Evolutionary conservation across 2,797 vertebrate species (phyloP).

Genomic region (Microtus obscurus): DNA sequence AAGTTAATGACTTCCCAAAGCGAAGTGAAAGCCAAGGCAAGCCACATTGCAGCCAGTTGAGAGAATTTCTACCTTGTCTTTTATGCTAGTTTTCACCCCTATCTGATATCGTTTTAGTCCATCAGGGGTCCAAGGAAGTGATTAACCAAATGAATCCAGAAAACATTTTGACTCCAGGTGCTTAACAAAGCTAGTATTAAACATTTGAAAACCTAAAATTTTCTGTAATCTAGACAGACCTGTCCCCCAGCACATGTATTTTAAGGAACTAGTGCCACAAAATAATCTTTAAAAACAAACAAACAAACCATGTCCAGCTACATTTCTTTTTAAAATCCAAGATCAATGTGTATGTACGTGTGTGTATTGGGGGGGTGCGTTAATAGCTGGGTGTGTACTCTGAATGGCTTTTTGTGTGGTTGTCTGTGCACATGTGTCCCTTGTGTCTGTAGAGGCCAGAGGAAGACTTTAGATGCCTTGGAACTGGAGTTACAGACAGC

Average conservation of each 20-base stretch:
- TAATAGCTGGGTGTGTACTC: background rate
- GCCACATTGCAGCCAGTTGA: background rate
- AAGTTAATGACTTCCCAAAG: slow-evolving; percentile 63
- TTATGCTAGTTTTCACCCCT: background rate
- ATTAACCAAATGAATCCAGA: slow-evolving; percentile 50
- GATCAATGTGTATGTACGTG: background rate
- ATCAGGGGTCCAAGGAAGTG: background rate
- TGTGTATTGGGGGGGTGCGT: background rate
- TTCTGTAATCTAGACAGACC: slow-evolving; percentile 4
- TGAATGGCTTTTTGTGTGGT: background rate
- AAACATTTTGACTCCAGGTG: background rate
- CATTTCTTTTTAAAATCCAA: background rate
- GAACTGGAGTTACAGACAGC: background rate
- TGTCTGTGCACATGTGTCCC: background rate
- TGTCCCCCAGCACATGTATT: background rate
- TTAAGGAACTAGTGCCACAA: background rate
- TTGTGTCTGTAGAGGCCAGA: background rate
- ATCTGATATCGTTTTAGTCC: slow-evolving; percentile 5
- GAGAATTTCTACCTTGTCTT: background rate
- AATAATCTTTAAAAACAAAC: background rate
- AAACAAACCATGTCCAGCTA: background rate
- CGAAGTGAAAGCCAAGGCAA: slow-evolving; percentile 11
- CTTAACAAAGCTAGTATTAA: background rate
- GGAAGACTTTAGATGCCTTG: background rate
- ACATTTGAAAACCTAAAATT: background rate